Evolutionary conservation across 92 coral and sea anemone species (phyloP), one percentile per base, ranked within the genome.

Genomic region (Micromussa lordhowensis): DNA sequence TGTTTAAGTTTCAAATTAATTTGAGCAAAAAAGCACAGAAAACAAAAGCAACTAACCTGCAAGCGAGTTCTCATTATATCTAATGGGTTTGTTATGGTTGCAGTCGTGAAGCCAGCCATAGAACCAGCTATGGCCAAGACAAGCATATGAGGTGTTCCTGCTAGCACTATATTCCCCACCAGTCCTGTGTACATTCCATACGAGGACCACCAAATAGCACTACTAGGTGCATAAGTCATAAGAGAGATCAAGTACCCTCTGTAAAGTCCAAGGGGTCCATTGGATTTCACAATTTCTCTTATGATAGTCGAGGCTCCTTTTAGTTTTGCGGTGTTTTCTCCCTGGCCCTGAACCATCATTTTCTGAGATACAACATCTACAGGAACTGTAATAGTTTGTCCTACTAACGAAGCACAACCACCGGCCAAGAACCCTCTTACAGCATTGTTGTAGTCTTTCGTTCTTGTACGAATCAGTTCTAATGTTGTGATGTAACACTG

Each of bases 201-300:
- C 0, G 98, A 79, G 9, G 97, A 91, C 99, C 99, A 97, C 99
- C 99, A 97, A 61, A 96, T 93, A 26, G 98, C 99, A 86, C 99
- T 97, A 26, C 96, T 96, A 1, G 99, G 99, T 28, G 94, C 99
- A 90, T 97, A 97, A 29, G 99, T 97, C 86, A 96, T 92, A 22
- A 97, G 84, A 14, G 99, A 97, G 17, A 95, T 94, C 81, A 93
- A 89, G 82, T 94, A 97, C 1, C 99, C 99, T 81, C 93, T 97
- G 76, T 96, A 97, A 16, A 97, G 87, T 12, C 98, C 99, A 54
- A 81, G 18, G 11, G 91, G 92, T 2, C 99, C 99, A 35, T 91
- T 77, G 68, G 85, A 55, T 30, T 38, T 31, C 29, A 94, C 29
- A 70, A 92, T 94, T 81, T 97, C 98, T 28, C 86, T 88, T 55